Percentiles rank a stretch among this genome's conserved stretches.
phyloP scores from a whole-genome alignment of 2,888 invertebrate genomes.

The Diogma glabrata region DNA sequence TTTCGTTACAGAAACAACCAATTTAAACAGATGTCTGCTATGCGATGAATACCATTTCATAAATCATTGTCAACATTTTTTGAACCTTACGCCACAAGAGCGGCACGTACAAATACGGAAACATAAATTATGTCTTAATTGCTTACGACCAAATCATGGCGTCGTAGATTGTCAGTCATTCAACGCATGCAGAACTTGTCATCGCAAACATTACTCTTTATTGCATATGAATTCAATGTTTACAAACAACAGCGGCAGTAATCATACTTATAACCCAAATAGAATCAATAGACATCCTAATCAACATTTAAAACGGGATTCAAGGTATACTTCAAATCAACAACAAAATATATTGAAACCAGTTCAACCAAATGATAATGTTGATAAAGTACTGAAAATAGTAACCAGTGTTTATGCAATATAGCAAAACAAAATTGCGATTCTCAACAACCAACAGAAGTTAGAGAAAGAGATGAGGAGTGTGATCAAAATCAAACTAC shows the following conservation, averaged over 20 bases:
- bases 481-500: background rate
- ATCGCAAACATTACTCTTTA: background rate
- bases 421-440: background rate
- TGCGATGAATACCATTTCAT: background rate
- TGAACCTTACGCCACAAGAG: background rate
- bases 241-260: background rate
- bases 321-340: no score
- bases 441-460: no score
- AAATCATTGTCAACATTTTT: background rate
- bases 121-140: background rate
- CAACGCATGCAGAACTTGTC: background rate
- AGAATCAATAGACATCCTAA: background rate
- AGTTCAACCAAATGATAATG: background rate
- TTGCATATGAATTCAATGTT: background rate
- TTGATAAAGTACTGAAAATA: background rate
- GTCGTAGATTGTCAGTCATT: background rate
- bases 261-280: background rate
- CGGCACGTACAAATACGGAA: background rate
- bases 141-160: background rate
- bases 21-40: background rate
- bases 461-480: no score
- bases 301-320: background rate
- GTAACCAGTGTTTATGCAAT: background rate
- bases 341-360: no score
- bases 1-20: background rate